A percentile compares a stretch with the other conserved stretches of the same genome.
phyloP scores from a whole-genome alignment of 2,113 vertebrate genomes.

The Callionymus lyra region DNA sequence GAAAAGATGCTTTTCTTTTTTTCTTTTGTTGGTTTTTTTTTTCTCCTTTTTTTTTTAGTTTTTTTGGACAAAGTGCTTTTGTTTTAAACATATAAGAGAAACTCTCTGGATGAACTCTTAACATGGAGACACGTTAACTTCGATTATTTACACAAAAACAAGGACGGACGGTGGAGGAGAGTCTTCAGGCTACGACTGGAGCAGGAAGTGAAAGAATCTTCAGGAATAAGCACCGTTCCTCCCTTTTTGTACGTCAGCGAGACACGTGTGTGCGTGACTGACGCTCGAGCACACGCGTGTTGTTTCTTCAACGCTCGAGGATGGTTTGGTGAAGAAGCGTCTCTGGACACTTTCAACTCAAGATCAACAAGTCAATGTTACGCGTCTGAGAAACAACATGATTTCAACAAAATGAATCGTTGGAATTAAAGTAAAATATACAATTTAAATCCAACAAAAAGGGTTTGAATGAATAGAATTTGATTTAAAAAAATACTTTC shows the following conservation, averaged over 20 bases:
- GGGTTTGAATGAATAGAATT: too few relatives aligned
- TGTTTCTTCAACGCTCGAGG: background rate
- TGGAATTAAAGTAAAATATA: too few relatives aligned
- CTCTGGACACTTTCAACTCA: too few relatives aligned
- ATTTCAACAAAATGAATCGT: too few relatives aligned
- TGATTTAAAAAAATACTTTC: too few relatives aligned
- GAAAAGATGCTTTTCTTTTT: slow-evolving; percentile 76
- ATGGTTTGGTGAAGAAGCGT: background rate
- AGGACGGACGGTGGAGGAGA: slow-evolving; percentile 55
- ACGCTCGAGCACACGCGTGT: background rate
- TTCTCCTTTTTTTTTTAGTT: slow-evolving; percentile 72
- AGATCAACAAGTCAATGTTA: too few relatives aligned
- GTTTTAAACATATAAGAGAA: slow-evolving; percentile 91
- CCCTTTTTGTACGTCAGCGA: too few relatives aligned
- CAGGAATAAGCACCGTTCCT: too few relatives aligned
- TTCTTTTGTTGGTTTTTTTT: slow-evolving; percentile 58
- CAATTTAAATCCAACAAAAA: too few relatives aligned
- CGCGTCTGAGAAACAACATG: too few relatives aligned
- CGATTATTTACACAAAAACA: slow-evolving; percentile 68
- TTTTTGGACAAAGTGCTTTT: slow-evolving; percentile 97
- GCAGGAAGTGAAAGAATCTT: slow-evolving; percentile 42
- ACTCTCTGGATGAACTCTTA: background rate
- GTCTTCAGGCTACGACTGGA: slow-evolving; percentile 55
- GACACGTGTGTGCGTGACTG: background rate
- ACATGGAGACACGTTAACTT: slow-evolving; percentile 46